Percentiles rank a stretch among this genome's conserved stretches.
phyloP scores from a whole-genome alignment of 64 coral and sea anemone species.

The Actinia tenebrosa region DNA sequence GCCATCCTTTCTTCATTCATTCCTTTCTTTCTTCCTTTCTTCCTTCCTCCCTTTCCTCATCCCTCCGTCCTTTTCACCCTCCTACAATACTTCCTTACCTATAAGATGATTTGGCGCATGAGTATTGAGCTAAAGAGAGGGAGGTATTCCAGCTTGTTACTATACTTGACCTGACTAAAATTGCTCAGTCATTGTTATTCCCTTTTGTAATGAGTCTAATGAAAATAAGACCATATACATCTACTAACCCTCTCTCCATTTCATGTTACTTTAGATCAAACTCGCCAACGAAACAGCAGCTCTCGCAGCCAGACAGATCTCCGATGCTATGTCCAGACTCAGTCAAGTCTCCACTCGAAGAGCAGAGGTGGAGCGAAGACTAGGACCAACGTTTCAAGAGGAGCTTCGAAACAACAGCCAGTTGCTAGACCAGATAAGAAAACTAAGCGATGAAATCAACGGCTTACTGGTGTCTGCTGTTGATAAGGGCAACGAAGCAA shows the following conservation, averaged over 20 bases:
- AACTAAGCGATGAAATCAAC: slow-evolving; percentile 23
- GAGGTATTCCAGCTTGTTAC: too few relatives aligned
- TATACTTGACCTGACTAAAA: too few relatives aligned
- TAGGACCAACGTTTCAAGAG: slow-evolving; percentile 59
- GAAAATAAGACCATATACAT: background rate
- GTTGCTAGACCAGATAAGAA: slow-evolving; percentile 51
- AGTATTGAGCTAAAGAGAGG: too few relatives aligned
- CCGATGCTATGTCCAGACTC: slow-evolving; percentile 45
- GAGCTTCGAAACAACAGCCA: slow-evolving; percentile 37
- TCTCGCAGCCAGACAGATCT: slow-evolving; percentile 51
- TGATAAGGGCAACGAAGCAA: slow-evolving; percentile 19
- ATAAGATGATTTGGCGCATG: too few relatives aligned
- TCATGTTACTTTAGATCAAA: slow-evolving; percentile 58
- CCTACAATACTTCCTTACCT: too few relatives aligned
- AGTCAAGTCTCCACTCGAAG: slow-evolving; percentile 11
- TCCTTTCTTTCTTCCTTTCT: too few relatives aligned
- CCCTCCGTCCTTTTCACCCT: too few relatives aligned
- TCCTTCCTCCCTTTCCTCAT: too few relatives aligned
- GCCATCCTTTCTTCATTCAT: background rate
- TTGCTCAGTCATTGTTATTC: too few relatives aligned
- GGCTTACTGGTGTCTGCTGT: slow-evolving; percentile 10
- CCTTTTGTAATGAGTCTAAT: too few relatives aligned
- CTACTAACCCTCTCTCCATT: background rate
- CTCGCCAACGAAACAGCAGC: slow-evolving; percentile 74
- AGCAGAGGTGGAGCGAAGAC: slow-evolving; percentile 32